Base-by-base conservation (phyloP, 2,888 invertebrate genomes). In the Resseliella maxima region DNA sequence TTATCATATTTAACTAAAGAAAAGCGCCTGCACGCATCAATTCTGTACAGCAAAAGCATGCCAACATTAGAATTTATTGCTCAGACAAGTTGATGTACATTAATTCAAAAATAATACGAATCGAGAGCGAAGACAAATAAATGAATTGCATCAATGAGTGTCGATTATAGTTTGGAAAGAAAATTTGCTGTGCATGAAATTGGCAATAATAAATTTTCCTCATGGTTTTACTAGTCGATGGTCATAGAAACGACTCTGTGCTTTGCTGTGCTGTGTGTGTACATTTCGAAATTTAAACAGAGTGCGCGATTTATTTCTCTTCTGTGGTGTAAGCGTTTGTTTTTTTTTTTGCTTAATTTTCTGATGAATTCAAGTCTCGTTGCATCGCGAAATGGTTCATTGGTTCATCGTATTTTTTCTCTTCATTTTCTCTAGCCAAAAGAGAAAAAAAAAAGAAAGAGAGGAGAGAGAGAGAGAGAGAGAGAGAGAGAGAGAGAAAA, bases 311-410 rank as follows among this genome's bases (percentile, higher is more conserved):
- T 72, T 31, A 31, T 72, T 12, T 59, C 24, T 59, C 24, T 59
- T 24, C 6, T 59, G 46, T 50, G 8, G n/a, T 59, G n/a, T 59
- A 24, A 2, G 59, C 24, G 41, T 41, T 50, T 18, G 21, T 21
- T 50, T 50, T 35, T 72, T 59, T 72, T 27, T 72, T 31, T 72
- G 72, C 72, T 72, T 72, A 72, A 72, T 31, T 72, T 72, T 72
- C 72, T 72, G 72, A 72, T 72, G 35, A 72, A 72, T 72, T 72
- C 72, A 72, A 72, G 72, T 72, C 72, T 72, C 72, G 72, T 72
- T 72, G 72, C 31, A 31, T 27, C 31, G 72, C 72, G 18, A 72
- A n/a, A 72, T 72, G 72, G 72, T 72, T 72, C 72, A 72, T 72
- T 31, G 72, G 59, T 24, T 59, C 59, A 24, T 50, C 46, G 8